Conservation (phyloP, 2,797 vertebrate genomes). For the Acipenser oxyrinchus region DNA sequence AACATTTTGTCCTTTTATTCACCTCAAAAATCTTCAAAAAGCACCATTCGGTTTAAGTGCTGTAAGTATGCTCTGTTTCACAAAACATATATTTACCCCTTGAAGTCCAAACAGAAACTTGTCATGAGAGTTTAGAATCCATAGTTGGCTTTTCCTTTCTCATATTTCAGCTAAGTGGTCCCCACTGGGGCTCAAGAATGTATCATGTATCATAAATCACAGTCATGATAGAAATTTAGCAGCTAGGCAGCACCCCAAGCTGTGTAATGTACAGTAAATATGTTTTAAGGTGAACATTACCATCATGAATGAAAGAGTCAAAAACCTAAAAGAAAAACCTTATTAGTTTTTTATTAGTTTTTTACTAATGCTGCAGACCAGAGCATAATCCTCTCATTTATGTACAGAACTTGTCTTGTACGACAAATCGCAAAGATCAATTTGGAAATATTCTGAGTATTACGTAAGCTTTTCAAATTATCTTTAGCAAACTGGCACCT, state of each 20-base stretch:
- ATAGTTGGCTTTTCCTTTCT: conserved; percentile 72
- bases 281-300: conserved; percentile 85
- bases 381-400: conserved; percentile 5
- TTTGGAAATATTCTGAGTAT: too few species aligned
- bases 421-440: background rate
- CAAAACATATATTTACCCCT: conserved; percentile 20
- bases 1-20: too few species aligned
- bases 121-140: conserved; percentile 63
- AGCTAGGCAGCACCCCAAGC: conserved; percentile 64
- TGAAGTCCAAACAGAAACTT: conserved; percentile 70
- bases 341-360: background rate
- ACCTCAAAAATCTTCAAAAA: background rate
- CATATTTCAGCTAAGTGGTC: conserved; percentile 85
- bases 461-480: too few species aligned
- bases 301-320: conserved; percentile 59
- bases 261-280: conserved; percentile 67
- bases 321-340: conserved; percentile 15
- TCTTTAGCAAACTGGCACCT: too few species aligned
- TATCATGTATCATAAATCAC: conserved; percentile 94
- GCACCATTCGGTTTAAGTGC: background rate
- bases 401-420: background rate
- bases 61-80: background rate
- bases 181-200: conserved; percentile 77
- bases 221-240: conserved; percentile 87
- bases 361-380: conserved; percentile 12